These are phyloP conservation scores for Pristionchus mayeri DNA, from an alignment of 2,888 invertebrate species.

Conservation along the genomic window DNA sequence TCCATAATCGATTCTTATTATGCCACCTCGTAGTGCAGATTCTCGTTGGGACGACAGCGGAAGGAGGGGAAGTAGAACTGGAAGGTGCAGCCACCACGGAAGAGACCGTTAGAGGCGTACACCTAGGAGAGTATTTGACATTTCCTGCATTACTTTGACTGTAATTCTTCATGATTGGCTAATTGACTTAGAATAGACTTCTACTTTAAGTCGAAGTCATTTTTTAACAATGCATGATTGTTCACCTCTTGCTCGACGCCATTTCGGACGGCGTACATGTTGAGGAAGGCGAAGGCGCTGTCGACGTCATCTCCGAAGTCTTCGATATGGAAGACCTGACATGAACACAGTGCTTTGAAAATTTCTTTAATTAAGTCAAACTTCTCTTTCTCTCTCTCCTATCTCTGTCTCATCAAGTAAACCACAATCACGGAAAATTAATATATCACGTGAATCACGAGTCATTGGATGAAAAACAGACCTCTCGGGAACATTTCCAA, in stretches of 20 bases:
- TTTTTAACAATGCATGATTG: background rate
- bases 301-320: constrained; percentile 16
- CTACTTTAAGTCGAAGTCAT: no score
- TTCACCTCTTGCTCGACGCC: constrained; percentile 55
- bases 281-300: constrained; percentile 55
- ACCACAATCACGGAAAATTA: no score
- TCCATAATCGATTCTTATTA: background rate
- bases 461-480: no score
- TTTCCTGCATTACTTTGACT: no score
- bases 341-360: no score
- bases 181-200: no score
- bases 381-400: no score
- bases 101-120: constrained; percentile 65
- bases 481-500: no score
- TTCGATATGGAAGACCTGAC: constrained; percentile 55
- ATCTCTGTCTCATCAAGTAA: no score
- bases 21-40: constrained; percentile 65
- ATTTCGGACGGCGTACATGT: constrained; percentile 59
- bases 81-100: constrained; percentile 65
- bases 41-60: constrained; percentile 62
- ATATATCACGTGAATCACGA: no score
- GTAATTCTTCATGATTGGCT: no score
- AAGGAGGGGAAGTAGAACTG: constrained; percentile 69
- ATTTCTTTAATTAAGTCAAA: no score
- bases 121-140: constrained; percentile 50